Evolutionary conservation across 2,113 vertebrate species (phyloP), one percentile per base, ranked within the genome.

Genomic region (Hemibagrus wyckioides): DNA sequence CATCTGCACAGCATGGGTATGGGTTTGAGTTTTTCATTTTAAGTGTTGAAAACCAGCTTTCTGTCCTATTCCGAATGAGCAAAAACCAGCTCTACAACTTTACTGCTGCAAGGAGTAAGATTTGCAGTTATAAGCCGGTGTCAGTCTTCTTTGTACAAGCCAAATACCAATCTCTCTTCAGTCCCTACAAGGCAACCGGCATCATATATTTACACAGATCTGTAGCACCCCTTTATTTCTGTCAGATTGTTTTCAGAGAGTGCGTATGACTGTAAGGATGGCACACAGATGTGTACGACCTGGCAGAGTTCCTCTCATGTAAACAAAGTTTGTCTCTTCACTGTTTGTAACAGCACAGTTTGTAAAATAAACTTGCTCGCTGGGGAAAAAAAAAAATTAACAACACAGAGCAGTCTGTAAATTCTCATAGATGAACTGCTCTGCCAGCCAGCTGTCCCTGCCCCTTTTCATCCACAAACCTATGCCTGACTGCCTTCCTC

Each of bases 401-500:
- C 77, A 56, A 80, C 19, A 19, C 82, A 54, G 33, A 41, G 59
- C 44, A 87, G 75, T 87, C 89, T 91, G 88, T 54, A 81, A 89
- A 50, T 21, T 30, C 57, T 91, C 87, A 71, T 57, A 80, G 59
- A 30, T 17, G 80, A 84, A 36, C 17, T 50, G 8, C 54, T 81
- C 28, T 83, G 76, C 65, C 75, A 86, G 30, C 80, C 80, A 65
- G 21, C 9, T 4, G 25, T 14, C 36, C 39, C 30, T 52, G 50
- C 14, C 69, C 56, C 50, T 19, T 15, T 41, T 17, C 36, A 36
- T 33, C 28, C 50, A 77, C 21, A 67, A 50, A 56, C 23, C 13
- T 44, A 57, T 84, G 61, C 57, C 41, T 76, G 71, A 69, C 52
- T 79, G 69, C 93, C 92, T 93, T 92, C 92, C 93, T 91, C 91